Base-by-base conservation (phyloP, 2,888 invertebrate species). In the Troides helena region DNA sequence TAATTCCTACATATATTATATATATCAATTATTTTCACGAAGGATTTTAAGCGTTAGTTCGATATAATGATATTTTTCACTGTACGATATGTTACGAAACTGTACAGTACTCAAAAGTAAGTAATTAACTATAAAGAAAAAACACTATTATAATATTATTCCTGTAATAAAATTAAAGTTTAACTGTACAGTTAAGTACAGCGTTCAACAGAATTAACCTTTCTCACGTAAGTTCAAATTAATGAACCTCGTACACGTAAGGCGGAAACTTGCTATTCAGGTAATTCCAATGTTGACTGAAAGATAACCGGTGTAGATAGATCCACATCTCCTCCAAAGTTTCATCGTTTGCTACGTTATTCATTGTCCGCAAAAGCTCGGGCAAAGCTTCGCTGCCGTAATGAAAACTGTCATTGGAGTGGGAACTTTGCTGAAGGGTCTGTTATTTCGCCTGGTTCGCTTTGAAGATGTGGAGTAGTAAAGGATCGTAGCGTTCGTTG, bases 261-360 rank as follows among this genome's bases (percentile, higher is more conserved):
- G 43, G 25, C 53, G 25, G 43, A 36, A 57, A 43, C 21, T 8
- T 53, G 39, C 23, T 23, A 23, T 56, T 62, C 25, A 62, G 61
- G 39, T 56, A 36, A 62, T 62, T 67, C 56, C 67, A 25, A 43
- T 30, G 57, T 67, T 62, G 46, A 57, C 46, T 57, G 25, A 58
- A 56, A 62, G 67, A 68, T 58, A 57, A 18, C 30, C 5, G 39
- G 12, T 57, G 23, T 30, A 58, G 14, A 17, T 25, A 10, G 8
- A 18, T 23, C 12, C 36, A 43, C 21, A 30, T 5, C 39, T 21
- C 10, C 3, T 21, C 14, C 25, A 56, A 43, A 14, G 43, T 57
- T 57, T 21, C 39, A 53, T 53, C 17, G 17, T 53, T 53, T 53
- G 8, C 5, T 39, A 39, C 53, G n/a, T n/a, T 53, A 46, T 62